Conservation (phyloP, 2,113 vertebrate species). For the Rhagologus leucostigma region DNA sequence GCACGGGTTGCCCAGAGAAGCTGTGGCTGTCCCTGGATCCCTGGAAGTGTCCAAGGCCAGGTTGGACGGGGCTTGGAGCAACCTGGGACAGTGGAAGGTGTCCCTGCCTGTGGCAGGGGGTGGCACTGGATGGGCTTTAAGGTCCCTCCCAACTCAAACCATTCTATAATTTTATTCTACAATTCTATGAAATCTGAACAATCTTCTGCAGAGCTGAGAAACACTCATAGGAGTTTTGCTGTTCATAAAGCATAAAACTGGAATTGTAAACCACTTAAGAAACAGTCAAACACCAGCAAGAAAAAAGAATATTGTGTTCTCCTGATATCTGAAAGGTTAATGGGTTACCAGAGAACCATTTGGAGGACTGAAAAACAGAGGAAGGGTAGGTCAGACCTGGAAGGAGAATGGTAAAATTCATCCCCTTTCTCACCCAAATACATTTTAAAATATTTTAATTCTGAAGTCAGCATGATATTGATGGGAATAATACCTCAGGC, state of each 20-base stretch:
- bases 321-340: neutral
- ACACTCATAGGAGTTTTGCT: neutral
- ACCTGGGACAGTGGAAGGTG: fast-evolving
- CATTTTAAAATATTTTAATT: neutral
- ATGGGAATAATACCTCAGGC: neutral
- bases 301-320: neutral
- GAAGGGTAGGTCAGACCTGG: neutral
- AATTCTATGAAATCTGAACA: neutral
- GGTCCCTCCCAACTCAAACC: neutral
- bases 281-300: neutral
- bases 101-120: neutral
- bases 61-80: fast-evolving
- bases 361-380: neutral
- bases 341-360: neutral
- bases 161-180: neutral
- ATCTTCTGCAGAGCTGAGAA: neutral
- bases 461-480: neutral
- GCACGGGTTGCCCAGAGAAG: neutral
- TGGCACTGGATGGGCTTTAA: fast-evolving
- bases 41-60: neutral
- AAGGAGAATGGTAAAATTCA: neutral
- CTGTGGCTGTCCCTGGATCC: neutral
- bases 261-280: neutral
- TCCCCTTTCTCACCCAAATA: neutral
- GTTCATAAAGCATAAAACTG: neutral